These are phyloP conservation scores for Felis catus DNA, from an alignment of 2,113 vertebrate genomes.

Conservation along the genomic window F.catus_Fca126_mat1.0 CM031424.1:20680001-20680500, in stretches of 20 bases:
- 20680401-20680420: background rate
- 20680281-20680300: background rate
- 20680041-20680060: background rate
- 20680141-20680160: background rate
- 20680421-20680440: background rate
- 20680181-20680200: background rate
- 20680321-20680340: background rate
- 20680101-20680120: background rate
- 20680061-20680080: background rate
- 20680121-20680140: background rate
- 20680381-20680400: background rate
- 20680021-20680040: background rate
- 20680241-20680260: background rate
- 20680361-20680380: background rate
- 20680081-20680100: background rate
- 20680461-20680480: background rate
- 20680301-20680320: background rate
- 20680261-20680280: background rate
- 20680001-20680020: background rate
- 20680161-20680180: rapidly evolving
- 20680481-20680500: background rate
- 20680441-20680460: background rate
- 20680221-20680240: background rate
- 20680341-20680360: background rate
- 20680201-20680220: background rate